Percentiles rank a stretch among this genome's conserved stretches.
Evolutionary conservation across 2,113 vertebrate species (phyloP).

Genomic region (Circaetus gallicus): DNA sequence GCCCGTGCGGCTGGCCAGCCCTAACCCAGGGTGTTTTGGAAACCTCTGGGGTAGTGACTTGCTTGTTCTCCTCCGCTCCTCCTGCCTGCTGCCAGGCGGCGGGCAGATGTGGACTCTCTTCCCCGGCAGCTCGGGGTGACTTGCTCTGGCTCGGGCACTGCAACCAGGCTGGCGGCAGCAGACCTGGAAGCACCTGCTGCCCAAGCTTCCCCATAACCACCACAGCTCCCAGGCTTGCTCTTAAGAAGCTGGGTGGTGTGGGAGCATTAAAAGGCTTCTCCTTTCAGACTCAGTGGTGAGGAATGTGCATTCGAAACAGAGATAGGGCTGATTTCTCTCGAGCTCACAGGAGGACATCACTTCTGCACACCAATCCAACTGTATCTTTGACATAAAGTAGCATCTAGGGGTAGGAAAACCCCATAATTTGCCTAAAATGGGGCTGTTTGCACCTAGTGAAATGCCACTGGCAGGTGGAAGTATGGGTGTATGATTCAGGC

Average conservation of each 20-base stretch:
- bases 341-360: not conserved
- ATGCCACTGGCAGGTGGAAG: not conserved
- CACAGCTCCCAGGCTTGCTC: not conserved
- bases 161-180: not conserved
- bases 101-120: not conserved
- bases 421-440: not conserved
- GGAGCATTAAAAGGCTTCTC: not conserved
- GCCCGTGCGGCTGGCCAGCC: not conserved
- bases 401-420: not conserved
- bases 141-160: not conserved
- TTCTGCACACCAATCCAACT: not conserved
- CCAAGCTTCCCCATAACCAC: not conserved
- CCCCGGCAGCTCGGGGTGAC: fast-evolving
- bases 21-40: not conserved
- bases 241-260: not conserved
- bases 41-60: not conserved
- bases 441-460: not conserved
- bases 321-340: not conserved
- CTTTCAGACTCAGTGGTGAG: not conserved
- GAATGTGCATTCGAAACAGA: not conserved
- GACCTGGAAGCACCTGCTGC: not conserved
- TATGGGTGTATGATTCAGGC: not conserved
- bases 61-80: not conserved
- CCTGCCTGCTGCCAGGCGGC: not conserved
- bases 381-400: not conserved